Evolutionary conservation across 2,888 invertebrate species (phyloP).

Genomic region (Atherix ibis): DNA sequence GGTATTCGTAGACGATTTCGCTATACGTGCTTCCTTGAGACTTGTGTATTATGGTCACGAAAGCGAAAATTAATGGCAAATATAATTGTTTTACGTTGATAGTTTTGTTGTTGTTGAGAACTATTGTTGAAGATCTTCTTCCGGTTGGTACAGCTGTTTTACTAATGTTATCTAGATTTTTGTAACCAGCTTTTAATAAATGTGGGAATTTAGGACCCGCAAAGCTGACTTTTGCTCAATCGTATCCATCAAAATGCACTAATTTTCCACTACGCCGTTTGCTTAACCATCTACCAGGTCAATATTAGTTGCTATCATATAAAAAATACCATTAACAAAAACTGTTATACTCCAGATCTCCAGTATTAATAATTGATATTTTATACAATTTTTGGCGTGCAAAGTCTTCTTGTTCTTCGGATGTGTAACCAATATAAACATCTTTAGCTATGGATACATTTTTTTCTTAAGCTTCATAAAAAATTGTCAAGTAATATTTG

Average conservation of each 20-base stretch:
- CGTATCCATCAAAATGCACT: slow-evolving; percentile 15
- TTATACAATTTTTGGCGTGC: slow-evolving; percentile 11
- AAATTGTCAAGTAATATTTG: slow-evolving; percentile 8
- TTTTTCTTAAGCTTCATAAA: slow-evolving; percentile 8
- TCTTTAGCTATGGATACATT: slow-evolving; percentile 9
- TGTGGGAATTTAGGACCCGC: slow-evolving; percentile 8
- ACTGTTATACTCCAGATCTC: slow-evolving; percentile 17
- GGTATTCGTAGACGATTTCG: slow-evolving; percentile 15
- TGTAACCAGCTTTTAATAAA: slow-evolving; percentile 7
- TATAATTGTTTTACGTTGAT: slow-evolving; percentile 14
- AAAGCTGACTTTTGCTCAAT: slow-evolving; percentile 5
- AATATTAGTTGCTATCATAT: slow-evolving; percentile 18
- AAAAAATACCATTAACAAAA: slow-evolving; percentile 10
- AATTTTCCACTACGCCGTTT: slow-evolving; percentile 19
- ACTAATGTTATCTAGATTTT: too few relatives aligned
- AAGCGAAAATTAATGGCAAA: slow-evolving; percentile 15
- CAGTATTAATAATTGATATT: slow-evolving; percentile 16
- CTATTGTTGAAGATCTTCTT: slow-evolving; percentile 11
- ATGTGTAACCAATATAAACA: slow-evolving; percentile 7
- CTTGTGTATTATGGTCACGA: slow-evolving; percentile 17
- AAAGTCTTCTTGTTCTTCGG: slow-evolving; percentile 8
- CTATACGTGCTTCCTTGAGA: slow-evolving; percentile 17
- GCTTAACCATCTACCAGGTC: slow-evolving; percentile 20
- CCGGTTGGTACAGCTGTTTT: slow-evolving; percentile 9
- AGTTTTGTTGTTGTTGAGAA: slow-evolving; percentile 10